Evolutionary conservation across 1,140 invertebrate species (phyloP).

Genomic region (Cyrtorhinus lividipennis): DNA sequence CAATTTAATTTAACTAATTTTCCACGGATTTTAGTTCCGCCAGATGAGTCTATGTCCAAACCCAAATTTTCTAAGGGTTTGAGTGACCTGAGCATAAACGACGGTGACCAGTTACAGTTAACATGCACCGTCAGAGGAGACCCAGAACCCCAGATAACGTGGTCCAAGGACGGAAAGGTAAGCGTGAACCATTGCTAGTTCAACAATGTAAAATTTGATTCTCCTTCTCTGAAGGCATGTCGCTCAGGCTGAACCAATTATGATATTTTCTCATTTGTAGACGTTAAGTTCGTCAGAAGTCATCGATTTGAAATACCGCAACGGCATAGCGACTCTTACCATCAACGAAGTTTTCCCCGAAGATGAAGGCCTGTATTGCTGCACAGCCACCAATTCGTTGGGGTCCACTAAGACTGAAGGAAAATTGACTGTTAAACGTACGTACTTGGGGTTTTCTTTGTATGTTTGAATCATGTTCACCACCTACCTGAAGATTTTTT

Average conservation of each 20-base stretch:
- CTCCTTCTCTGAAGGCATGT: no score
- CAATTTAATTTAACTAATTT: no score
- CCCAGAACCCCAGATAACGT: conserved; percentile 78
- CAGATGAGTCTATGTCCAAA: conserved; percentile 69
- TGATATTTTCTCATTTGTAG: conserved; percentile 25
- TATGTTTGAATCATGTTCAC: not conserved
- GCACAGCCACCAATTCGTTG: conserved; percentile 79
- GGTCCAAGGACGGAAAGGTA: conserved; percentile 66
- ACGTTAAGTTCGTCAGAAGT: conserved; percentile 62
- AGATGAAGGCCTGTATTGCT: conserved; percentile 77
- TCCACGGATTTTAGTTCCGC: conserved; percentile 44
- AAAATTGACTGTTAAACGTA: conserved; percentile 68
- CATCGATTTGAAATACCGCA: conserved; percentile 80
- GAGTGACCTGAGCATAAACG: conserved; percentile 51
- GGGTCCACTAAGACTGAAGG: conserved; percentile 67
- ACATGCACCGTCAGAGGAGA: conserved; percentile 69
- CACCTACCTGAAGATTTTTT: no score
- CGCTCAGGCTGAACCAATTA: no score
- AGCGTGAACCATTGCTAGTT: not conserved
- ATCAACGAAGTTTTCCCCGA: conserved; percentile 89
- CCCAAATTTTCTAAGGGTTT: conserved; percentile 66
- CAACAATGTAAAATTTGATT: no score
- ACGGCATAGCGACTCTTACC: conserved; percentile 64
- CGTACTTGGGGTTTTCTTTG: conserved; percentile 29
- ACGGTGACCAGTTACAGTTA: conserved; percentile 66